Percentiles rank a stretch among this genome's conserved stretches.
These are phyloP conservation scores for Brachionus paranguensis DNA, from an alignment of 1,140 invertebrate genomes.

Conservation along the genomic window DNA sequence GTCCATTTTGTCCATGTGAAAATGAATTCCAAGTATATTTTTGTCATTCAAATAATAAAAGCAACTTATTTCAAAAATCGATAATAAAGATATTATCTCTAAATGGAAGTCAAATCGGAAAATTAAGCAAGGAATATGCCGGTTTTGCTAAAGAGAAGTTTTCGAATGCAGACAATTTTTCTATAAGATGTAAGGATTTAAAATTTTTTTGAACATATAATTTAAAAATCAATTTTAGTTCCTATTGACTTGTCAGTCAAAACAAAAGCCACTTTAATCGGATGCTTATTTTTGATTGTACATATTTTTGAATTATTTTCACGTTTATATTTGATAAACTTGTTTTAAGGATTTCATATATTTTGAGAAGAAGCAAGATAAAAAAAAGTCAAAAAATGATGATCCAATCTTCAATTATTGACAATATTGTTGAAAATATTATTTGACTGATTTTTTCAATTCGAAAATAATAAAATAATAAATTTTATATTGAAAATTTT, in stretches of 20 bases:
- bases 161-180: constrained; percentile 45
- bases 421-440: not conserved
- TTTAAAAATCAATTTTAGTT: constrained; percentile 48
- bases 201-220: not conserved
- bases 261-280: constrained; percentile 72
- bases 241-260: constrained; percentile 71
- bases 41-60: too few species aligned
- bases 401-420: not conserved
- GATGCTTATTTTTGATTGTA: constrained; percentile 60
- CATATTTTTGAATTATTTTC: constrained; percentile 32
- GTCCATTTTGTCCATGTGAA: constrained; percentile 35
- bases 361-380: constrained; percentile 43
- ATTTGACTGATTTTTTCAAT: not conserved
- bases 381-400: not conserved
- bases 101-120: constrained; percentile 45
- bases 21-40: constrained; percentile 33
- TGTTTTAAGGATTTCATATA: constrained; percentile 45
- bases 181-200: constrained; percentile 40
- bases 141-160: constrained; percentile 43
- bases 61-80: not conserved
- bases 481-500: too few species aligned
- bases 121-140: constrained; percentile 44
- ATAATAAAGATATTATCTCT: not conserved
- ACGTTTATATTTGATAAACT: not conserved
- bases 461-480: too few species aligned